A percentile compares a stretch with the other conserved stretches of the same genome.
Evolutionary conservation across 2,888 invertebrate genomes (phyloP).

Genomic region (Mesorhabditis belari): DNA sequence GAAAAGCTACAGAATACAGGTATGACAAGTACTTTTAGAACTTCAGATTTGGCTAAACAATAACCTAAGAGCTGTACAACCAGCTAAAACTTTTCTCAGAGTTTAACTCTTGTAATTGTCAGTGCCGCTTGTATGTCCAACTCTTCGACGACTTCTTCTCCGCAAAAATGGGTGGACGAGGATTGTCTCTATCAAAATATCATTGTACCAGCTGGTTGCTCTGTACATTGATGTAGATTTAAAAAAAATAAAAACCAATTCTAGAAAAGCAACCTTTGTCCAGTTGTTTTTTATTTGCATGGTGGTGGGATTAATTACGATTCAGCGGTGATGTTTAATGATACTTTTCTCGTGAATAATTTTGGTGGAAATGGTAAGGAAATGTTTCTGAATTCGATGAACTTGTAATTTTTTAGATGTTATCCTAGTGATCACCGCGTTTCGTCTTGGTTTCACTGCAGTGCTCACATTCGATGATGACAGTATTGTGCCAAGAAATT

Average conservation of each 20-base stretch:
- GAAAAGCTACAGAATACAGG: conserved; percentile 15
- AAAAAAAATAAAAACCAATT: neutral
- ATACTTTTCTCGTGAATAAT: conserved; percentile 24
- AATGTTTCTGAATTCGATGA: neutral
- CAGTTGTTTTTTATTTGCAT: conserved; percentile 39
- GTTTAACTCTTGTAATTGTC: neutral
- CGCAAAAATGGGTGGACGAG: conserved; percentile 36
- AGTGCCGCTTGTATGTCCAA: conserved; percentile 39
- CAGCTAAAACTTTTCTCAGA: neutral
- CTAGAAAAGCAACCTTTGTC: conserved; percentile 13
- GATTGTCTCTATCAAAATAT: conserved; percentile 22
- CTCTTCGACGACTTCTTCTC: conserved; percentile 24
- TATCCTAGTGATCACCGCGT: conserved; percentile 32
- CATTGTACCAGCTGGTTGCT: neutral
- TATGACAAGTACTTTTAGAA: neutral
- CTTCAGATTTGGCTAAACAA: neutral
- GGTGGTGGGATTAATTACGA: conserved; percentile 43
- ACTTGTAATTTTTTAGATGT: conserved; percentile 14
- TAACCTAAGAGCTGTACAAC: neutral
- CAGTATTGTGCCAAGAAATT: conserved; percentile 24
- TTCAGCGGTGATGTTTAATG: conserved; percentile 45
- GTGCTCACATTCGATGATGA: conserved; percentile 26
- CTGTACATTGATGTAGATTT: neutral
- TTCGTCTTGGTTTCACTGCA: conserved; percentile 30
- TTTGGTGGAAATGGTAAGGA: conserved; percentile 9